Percentiles rank a stretch among this genome's conserved stretches.
Conservation (phyloP, 2,113 vertebrate genomes). For the Aegithalos caudatus region DNA sequence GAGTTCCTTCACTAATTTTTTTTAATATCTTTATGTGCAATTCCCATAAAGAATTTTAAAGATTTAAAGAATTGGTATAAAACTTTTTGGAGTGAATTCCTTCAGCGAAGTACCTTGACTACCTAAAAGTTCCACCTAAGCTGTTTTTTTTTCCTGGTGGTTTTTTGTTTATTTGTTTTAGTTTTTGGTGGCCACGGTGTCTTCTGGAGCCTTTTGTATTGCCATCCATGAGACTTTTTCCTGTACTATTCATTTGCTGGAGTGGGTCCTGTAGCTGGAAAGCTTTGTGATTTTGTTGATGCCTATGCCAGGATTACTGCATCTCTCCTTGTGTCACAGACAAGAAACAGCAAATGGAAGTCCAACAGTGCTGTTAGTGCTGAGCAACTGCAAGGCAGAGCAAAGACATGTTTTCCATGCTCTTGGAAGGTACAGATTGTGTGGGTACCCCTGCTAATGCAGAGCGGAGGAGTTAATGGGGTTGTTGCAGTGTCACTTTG, state of each 20-base stretch:
- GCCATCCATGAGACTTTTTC: not conserved
- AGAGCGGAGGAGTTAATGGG: not conserved
- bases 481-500: not conserved
- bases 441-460: not conserved
- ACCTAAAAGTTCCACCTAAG: not conserved
- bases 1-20: not conserved
- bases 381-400: not conserved
- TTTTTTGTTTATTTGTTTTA: not conserved
- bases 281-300: not conserved
- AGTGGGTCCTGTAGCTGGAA: not conserved
- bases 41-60: too few relatives aligned
- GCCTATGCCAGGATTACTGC: fast-evolving
- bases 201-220: not conserved
- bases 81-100: not conserved
- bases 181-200: not conserved
- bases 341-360: fast-evolving
- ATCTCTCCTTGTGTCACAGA: not conserved
- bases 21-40: not conserved
- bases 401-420: fast-evolving
- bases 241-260: not conserved
- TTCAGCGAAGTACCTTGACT: not conserved
- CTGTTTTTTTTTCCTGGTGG: fast-evolving
- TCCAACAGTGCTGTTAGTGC: not conserved
- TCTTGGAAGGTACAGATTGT: not conserved
- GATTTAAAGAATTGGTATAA: not conserved